Base-by-base conservation (phyloP, 2,888 invertebrate genomes). In the Atethmia centrago region DNA sequence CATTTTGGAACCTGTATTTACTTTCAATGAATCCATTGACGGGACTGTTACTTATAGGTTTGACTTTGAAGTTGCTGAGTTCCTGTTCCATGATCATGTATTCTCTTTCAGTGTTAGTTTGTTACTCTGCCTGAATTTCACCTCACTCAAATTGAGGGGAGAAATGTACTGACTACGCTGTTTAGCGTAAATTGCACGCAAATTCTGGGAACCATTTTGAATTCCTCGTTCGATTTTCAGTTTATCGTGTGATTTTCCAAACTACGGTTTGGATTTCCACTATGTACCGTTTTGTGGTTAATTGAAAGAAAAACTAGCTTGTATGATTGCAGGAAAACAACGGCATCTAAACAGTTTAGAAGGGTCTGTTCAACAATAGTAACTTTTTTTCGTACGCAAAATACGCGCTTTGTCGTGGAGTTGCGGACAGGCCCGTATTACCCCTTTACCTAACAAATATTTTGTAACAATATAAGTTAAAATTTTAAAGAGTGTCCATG, bases 91-190 rank as follows among this genome's bases (percentile, higher is more conserved):
- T 62, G 53, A 65, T 80, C 65, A 74, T 56, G 14, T 25, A 83
- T 83, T 83, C 80, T n/a, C 58, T 80, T 70, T 80, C 68, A 56
- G 19, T 12, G 40, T 21, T 45, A 64, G 58, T 56, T 49, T 31
- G 56, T 28, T 47, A 51, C 28, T 14, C 28, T 31, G 47, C 14
- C 40, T 10, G 47, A 49, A 53, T 49, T n/a, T 53, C 51, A 31
- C 45, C 14, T 45, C 75, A 56, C 53, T 42, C 12, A 42, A 74
- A 66, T 47, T 55, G 14, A 36, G 36, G 42, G 10, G 58, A 80
- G 63, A 58, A 40, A 58, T 63, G 36, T 28, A 16, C 42, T 45
- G 28, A 28, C 49, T 49, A 14, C 14, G 28, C 28, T 61, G 61
- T 62, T 62, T 40, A 14, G 36, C 55, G 16, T 21, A 28, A 73